Evolutionary conservation across 1,140 invertebrate species (phyloP).

Genomic region (Pseudomyrmex pallidus): DNA sequence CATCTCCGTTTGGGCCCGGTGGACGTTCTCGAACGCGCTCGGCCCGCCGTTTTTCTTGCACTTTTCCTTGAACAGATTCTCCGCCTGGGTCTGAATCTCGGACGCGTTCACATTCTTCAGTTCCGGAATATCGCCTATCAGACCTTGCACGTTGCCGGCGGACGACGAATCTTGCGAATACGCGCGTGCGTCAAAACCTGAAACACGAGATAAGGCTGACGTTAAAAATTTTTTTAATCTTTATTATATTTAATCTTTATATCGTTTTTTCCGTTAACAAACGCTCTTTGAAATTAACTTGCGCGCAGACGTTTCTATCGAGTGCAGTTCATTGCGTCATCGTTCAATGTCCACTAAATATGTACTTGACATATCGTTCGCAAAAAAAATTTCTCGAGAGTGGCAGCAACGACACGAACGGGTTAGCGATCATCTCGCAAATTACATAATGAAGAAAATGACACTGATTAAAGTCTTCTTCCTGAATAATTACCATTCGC

Average conservation of each 20-base stretch:
- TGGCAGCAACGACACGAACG: background rate
- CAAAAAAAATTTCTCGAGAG: background rate
- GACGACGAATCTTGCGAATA: slow-evolving; percentile 38
- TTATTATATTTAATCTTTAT: too few species aligned
- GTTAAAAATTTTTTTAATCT: too few species aligned
- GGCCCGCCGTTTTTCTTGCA: slow-evolving; percentile 82
- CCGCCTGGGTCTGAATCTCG: slow-evolving; percentile 72
- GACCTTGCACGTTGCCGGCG: slow-evolving; percentile 63
- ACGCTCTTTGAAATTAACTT: background rate
- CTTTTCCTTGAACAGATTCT: slow-evolving; percentile 80
- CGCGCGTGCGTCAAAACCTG: slow-evolving; percentile 56
- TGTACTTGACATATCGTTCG: background rate
- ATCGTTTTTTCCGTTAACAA: too few species aligned
- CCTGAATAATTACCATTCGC: background rate
- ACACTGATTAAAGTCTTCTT: background rate
- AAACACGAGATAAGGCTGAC: background rate
- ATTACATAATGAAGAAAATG: background rate
- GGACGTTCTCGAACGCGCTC: slow-evolving; percentile 75
- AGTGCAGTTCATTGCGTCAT: too few species aligned
- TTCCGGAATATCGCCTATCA: slow-evolving; percentile 59
- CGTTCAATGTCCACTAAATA: background rate
- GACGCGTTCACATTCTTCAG: slow-evolving; percentile 72
- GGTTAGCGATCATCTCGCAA: background rate
- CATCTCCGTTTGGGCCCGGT: slow-evolving; percentile 77
- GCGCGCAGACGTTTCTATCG: too few species aligned